Evolutionary conservation across 2,888 invertebrate genomes (phyloP).

Genomic region (Yponomeuta sedellus): DNA sequence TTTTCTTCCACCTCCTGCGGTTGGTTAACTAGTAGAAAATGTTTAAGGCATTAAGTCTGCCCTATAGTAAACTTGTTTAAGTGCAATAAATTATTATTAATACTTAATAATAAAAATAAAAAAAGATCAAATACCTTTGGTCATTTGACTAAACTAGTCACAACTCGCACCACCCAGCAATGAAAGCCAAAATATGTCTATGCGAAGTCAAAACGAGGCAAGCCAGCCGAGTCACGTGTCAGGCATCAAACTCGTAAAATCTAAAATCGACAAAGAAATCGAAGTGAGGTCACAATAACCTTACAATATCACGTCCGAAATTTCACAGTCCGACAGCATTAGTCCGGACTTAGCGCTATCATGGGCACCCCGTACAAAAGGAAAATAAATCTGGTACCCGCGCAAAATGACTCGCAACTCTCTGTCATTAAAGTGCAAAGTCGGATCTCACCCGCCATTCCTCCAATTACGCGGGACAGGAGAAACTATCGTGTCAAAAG

Average conservation of each 20-base stretch:
- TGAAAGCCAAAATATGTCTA: too few species aligned
- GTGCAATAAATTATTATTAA: too few species aligned
- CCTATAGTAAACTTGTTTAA: too few species aligned
- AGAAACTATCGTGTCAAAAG: constrained; percentile 33
- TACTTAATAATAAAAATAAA: too few species aligned
- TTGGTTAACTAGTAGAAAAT: too few species aligned
- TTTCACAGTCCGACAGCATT: background rate
- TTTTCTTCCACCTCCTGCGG: too few species aligned
- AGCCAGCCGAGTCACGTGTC: too few species aligned
- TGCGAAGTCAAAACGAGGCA: too few species aligned
- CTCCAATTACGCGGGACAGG: constrained; percentile 42
- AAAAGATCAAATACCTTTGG: too few species aligned
- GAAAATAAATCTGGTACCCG: background rate
- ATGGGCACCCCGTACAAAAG: background rate
- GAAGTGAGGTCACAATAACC: background rate
- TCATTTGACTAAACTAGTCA: too few species aligned
- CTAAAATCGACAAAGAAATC: background rate
- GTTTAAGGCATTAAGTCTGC: too few species aligned
- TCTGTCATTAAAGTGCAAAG: constrained; percentile 4
- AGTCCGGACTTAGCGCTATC: background rate
- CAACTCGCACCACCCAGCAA: too few species aligned
- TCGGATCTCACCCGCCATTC: constrained; percentile 30
- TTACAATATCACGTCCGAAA: background rate
- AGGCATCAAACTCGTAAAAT: background rate
- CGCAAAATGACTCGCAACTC: constrained; percentile 4